A percentile compares a stretch with the other conserved stretches of the same genome.
phyloP scores from a whole-genome alignment of 2,888 invertebrate species.

The Uloborus plumipes region DNA sequence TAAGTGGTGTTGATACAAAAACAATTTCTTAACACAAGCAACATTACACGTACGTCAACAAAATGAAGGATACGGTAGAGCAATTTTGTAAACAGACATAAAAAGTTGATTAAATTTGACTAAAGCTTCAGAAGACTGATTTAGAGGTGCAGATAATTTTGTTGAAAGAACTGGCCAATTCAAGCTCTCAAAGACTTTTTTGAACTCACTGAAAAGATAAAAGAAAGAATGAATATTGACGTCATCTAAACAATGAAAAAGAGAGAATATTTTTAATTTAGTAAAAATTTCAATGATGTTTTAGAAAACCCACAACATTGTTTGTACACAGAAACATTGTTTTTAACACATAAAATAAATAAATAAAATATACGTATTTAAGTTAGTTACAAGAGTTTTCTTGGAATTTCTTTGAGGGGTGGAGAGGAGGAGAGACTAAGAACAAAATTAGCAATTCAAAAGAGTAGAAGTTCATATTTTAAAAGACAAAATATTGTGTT shows the following conservation, averaged over 20 bases:
- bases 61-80: conserved; percentile 57
- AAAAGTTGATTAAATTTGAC: conserved; percentile 49
- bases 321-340: no score
- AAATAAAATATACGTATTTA: no score
- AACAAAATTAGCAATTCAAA: no score
- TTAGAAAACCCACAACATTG: no score
- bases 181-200: conserved; percentile 32
- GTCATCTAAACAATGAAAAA: not conserved
- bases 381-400: no score
- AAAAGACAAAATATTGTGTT: no score
- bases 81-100: conserved; percentile 38
- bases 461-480: no score
- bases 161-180: conserved; percentile 53
- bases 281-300: not conserved
- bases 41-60: not conserved
- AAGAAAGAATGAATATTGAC: conserved; percentile 14
- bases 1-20: no score
- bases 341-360: no score
- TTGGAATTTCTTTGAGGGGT: no score
- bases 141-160: conserved; percentile 12
- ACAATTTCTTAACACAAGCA: not conserved
- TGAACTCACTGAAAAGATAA: conserved; percentile 52
- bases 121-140: conserved; percentile 32
- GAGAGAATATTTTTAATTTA: conserved; percentile 2
- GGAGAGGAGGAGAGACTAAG: no score